Conservation (phyloP, 2,797 vertebrate species). For the Acrocephalus scirpaceus region DNA sequence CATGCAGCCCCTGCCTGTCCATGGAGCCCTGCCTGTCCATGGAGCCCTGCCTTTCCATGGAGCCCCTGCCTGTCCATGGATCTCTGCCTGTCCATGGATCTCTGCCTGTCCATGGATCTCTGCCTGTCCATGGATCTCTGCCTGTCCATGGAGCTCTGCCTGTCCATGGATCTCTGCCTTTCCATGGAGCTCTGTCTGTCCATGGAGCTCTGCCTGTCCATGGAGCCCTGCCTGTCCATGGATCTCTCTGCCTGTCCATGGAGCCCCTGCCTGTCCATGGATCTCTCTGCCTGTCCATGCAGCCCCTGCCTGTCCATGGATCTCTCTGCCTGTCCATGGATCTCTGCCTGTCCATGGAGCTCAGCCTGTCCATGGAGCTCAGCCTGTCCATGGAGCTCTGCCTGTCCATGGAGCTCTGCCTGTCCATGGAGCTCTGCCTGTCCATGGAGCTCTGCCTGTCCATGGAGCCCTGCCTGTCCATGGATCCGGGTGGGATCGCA, state of each 20-base stretch:
- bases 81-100: not conserved
- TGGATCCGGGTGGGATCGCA: not conserved
- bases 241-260: not conserved
- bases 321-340: not conserved
- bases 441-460: not conserved
- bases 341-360: not conserved
- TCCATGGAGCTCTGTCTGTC: too few relatives aligned
- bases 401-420: not conserved
- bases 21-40: not conserved
- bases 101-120: not conserved
- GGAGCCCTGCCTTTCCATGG: not conserved
- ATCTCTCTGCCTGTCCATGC: not conserved
- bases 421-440: not conserved
- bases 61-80: not conserved
- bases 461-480: not conserved
- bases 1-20: too few relatives aligned
- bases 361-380: not conserved
- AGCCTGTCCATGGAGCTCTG: not conserved
- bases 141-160: not conserved
- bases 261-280: not conserved
- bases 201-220: too few relatives aligned
- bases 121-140: not conserved
- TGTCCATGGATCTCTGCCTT: not conserved
- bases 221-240: too few relatives aligned
- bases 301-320: not conserved